Evolutionary conservation across 92 coral and sea anemone species (phyloP).

Genomic region (Zoanthus solanderi): DNA sequence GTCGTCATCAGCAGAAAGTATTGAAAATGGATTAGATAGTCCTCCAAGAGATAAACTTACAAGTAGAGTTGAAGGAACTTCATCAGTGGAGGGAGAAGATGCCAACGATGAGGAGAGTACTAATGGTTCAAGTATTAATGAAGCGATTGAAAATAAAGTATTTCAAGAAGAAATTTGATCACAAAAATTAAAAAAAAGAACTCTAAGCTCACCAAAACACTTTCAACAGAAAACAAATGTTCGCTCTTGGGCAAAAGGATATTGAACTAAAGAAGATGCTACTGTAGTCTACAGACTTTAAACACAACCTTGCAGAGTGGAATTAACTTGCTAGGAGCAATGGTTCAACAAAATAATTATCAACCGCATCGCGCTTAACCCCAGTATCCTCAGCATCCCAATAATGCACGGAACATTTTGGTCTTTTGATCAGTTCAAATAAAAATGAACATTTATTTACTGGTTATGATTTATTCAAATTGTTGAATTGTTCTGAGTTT

Average conservation of each 20-base stretch:
- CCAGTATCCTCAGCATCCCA: neutral
- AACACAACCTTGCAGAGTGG: conserved; percentile 10
- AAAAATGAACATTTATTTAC: neutral
- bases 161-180: conserved; percentile 48
- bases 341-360: neutral
- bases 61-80: neutral
- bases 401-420: neutral
- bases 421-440: neutral
- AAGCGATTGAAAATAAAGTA: conserved; percentile 35
- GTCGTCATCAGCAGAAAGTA: conserved; percentile 57
- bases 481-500: neutral
- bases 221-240: conserved; percentile 20
- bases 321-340: neutral
- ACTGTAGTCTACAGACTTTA: neutral
- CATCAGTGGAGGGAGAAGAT: neutral
- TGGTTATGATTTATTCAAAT: neutral
- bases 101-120: conserved; percentile 5
- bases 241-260: conserved; percentile 45
- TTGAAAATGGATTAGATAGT: conserved; percentile 43
- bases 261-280: conserved; percentile 42
- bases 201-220: conserved; percentile 28
- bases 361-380: neutral
- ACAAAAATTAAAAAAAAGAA: conserved; percentile 23
- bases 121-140: neutral
- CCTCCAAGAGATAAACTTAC: neutral